phyloP scores from a whole-genome alignment of 2,113 vertebrate genomes.

The Myocastor coypus region DNA sequence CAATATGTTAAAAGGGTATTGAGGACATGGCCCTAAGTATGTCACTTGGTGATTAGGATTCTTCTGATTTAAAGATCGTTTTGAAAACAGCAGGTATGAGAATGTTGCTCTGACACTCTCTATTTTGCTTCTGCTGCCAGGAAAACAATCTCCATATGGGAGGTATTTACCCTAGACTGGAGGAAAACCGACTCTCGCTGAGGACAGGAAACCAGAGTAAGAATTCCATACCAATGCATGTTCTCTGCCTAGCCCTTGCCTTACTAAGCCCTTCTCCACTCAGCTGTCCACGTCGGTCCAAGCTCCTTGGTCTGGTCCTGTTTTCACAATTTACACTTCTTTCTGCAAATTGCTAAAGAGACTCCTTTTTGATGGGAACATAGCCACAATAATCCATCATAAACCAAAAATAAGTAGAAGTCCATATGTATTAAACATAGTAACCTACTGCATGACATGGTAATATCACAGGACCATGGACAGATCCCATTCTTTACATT shows the following conservation, averaged over 20 bases:
- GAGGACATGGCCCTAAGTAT: not conserved
- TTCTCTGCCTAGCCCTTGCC: too few species aligned
- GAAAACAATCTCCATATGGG: not conserved
- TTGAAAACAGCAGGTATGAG: not conserved
- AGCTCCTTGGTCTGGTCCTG: too few species aligned
- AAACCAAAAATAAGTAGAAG: not conserved
- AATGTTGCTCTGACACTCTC: not conserved
- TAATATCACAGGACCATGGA: not conserved
- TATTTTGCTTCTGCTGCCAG: not conserved
- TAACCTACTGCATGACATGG: too few species aligned
- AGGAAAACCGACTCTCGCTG: not conserved
- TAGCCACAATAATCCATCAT: not conserved
- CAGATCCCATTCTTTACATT: not conserved
- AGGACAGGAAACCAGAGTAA: not conserved
- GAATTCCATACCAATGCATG: not conserved
- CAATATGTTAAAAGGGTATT: not conserved
- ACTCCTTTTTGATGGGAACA: too few species aligned
- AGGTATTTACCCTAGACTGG: not conserved
- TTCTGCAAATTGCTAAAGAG: too few species aligned
- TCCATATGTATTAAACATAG: not conserved
- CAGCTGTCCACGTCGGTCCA: not conserved
- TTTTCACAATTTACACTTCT: too few species aligned
- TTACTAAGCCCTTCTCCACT: not conserved
- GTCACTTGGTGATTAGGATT: not conserved
- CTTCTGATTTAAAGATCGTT: not conserved